Evolutionary conservation across 2,797 vertebrate species (phyloP).

Genomic region (Champsocephalus gunnari): DNA sequence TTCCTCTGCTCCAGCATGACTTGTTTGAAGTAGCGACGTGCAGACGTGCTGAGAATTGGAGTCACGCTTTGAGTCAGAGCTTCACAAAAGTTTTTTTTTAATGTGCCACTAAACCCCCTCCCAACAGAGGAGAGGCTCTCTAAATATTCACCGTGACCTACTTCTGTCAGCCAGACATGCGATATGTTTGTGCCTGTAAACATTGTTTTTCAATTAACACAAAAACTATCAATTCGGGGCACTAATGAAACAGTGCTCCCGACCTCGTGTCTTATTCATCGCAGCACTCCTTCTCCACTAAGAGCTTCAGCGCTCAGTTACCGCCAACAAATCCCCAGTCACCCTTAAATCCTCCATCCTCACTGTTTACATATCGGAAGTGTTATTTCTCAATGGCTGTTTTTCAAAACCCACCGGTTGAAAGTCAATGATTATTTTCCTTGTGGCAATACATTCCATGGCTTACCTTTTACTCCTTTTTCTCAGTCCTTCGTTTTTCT

Average conservation of each 20-base stretch:
- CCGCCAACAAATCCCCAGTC: slow-evolving; percentile 42
- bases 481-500: slow-evolving; percentile 32
- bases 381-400: slow-evolving; percentile 23
- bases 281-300: not conserved
- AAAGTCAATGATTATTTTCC: slow-evolving; percentile 39
- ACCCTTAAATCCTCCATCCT: slow-evolving; percentile 31
- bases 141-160: slow-evolving; percentile 37
- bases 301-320: not conserved
- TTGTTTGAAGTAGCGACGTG: slow-evolving; percentile 63
- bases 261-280: slow-evolving; percentile 30
- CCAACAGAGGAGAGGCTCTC: slow-evolving; percentile 4
- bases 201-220: slow-evolving; percentile 43
- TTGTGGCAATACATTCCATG: slow-evolving; percentile 22
- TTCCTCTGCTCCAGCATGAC: slow-evolving; percentile 55
- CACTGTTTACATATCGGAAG: slow-evolving; percentile 29
- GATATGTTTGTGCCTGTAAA: slow-evolving; percentile 26
- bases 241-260: slow-evolving; percentile 3
- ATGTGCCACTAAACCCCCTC: slow-evolving; percentile 32
- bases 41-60: slow-evolving; percentile 60
- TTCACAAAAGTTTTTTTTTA: slow-evolving; percentile 50
- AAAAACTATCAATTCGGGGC: slow-evolving; percentile 4
- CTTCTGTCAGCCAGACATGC: slow-evolving; percentile 35
- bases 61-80: slow-evolving; percentile 14
- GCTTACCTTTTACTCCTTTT: slow-evolving; percentile 72
- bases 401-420: slow-evolving; percentile 39